These are phyloP conservation scores for Panzeria rudis DNA, from an alignment of 2,888 invertebrate species.

Conservation along the genomic window DNA sequence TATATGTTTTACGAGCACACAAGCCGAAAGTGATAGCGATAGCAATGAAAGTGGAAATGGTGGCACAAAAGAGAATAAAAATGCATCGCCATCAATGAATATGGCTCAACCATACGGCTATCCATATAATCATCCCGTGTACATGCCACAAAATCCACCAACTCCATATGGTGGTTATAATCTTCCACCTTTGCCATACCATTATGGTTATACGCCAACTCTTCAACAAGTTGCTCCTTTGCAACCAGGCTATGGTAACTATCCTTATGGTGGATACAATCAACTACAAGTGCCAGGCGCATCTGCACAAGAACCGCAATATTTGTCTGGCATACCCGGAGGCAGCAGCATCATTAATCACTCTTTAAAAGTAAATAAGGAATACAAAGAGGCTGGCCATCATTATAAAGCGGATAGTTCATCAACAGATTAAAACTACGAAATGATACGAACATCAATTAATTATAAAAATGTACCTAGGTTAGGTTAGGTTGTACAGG, in stretches of 20 bases:
- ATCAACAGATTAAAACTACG: conserved; percentile 2
- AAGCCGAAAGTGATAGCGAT: conserved; percentile 32
- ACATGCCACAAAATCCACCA: conserved; percentile 44
- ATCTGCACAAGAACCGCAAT: conserved; percentile 9
- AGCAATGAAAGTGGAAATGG: conserved; percentile 36
- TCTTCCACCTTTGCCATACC: conserved; percentile 37
- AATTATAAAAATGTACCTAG: no score
- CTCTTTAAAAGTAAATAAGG: conserved; percentile 72
- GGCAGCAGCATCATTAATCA: conserved; percentile 70
- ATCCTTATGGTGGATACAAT: conserved; percentile 49
- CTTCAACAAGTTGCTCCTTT: conserved; percentile 1
- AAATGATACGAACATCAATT: no score
- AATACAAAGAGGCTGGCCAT: conserved; percentile 71
- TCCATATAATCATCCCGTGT: conserved; percentile 68
- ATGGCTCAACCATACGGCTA: conserved; percentile 10
- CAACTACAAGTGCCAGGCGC: conserved; percentile 8
- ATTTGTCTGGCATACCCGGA: conserved; percentile 43
- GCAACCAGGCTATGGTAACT: conserved; percentile 26
- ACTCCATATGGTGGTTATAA: conserved; percentile 54
- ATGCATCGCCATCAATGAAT: background rate
- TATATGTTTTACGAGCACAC: conserved; percentile 7
- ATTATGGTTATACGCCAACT: conserved; percentile 37
- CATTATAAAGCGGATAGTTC: conserved; percentile 61
- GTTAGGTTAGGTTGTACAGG: no score
- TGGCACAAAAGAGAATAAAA: conserved; percentile 1